phyloP scores from a whole-genome alignment of 1,140 invertebrate genomes.

The Panonychus citri region DNA sequence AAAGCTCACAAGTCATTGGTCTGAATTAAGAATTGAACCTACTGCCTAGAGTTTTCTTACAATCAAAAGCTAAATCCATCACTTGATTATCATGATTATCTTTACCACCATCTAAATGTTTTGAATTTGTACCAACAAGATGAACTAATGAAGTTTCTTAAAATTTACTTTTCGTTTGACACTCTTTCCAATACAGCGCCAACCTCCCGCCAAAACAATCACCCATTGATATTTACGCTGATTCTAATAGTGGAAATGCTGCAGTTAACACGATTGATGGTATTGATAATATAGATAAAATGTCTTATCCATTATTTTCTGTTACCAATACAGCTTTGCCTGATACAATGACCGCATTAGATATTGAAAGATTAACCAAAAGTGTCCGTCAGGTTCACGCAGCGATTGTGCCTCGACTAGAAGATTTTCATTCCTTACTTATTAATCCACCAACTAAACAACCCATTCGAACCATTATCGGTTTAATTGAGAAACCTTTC shows the following conservation, averaged over 20 bases:
- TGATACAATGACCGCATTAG: constrained; percentile 22
- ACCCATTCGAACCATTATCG: constrained; percentile 37
- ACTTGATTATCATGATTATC: too few relatives aligned
- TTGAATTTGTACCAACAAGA: too few relatives aligned
- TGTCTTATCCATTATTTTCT: constrained; percentile 14
- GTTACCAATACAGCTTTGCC: constrained; percentile 9
- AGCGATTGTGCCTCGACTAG: constrained; percentile 38
- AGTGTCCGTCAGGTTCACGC: constrained; percentile 31
- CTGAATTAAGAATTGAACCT: too few relatives aligned
- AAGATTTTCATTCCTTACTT: constrained; percentile 43
- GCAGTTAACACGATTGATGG: neutral
- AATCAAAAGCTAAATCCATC: too few relatives aligned
- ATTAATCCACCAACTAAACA: constrained; percentile 41
- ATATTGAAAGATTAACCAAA: constrained; percentile 27
- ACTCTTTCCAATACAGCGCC: too few relatives aligned
- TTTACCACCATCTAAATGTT: too few relatives aligned
- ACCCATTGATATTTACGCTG: neutral
- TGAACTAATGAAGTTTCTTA: too few relatives aligned
- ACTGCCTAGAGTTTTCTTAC: too few relatives aligned
- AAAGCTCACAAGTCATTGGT: too few relatives aligned
- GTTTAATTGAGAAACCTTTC: constrained; percentile 40
- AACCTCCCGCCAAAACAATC: neutral
- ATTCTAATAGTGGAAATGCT: neutral
- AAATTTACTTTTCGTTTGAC: too few relatives aligned
- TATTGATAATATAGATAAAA: neutral